Evolutionary conservation across 2,797 vertebrate species (phyloP).

Genomic region (Peromyscus aztecus): DNA sequence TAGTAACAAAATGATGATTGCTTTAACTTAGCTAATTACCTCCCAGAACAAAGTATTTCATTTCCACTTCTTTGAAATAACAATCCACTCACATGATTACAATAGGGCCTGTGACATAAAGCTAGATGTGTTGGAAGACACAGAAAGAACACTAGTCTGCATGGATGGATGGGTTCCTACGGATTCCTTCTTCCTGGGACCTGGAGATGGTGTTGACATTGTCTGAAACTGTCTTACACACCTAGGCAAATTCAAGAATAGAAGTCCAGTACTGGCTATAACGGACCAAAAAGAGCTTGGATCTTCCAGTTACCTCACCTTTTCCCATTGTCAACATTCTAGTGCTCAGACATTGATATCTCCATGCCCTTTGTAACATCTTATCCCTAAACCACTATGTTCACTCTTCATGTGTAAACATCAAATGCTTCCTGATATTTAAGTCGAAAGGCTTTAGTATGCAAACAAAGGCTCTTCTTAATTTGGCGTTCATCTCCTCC

Average conservation of each 20-base stretch:
- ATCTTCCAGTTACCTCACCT: background rate
- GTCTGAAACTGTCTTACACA: background rate
- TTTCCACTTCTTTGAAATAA: background rate
- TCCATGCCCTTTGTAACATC: background rate
- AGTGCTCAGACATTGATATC: background rate
- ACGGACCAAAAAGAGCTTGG: background rate
- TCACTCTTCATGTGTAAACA: background rate
- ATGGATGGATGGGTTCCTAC: background rate
- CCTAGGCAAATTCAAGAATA: background rate
- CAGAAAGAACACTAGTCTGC: background rate
- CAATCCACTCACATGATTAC: background rate
- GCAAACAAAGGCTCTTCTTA: background rate
- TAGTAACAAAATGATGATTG: slow-evolving; percentile 30
- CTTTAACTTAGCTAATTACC: background rate
- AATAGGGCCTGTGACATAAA: background rate
- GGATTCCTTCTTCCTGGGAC: background rate
- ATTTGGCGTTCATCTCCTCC: background rate
- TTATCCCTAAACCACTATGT: background rate
- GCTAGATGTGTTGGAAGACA: background rate
- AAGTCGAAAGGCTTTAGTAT: background rate
- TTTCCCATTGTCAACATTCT: background rate
- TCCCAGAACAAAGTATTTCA: background rate
- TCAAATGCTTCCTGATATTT: background rate
- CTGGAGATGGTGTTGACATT: background rate
- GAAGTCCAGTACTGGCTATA: background rate